Conservation (phyloP, 1,140 invertebrate genomes). For the Pseudoatta argentina region DNA sequence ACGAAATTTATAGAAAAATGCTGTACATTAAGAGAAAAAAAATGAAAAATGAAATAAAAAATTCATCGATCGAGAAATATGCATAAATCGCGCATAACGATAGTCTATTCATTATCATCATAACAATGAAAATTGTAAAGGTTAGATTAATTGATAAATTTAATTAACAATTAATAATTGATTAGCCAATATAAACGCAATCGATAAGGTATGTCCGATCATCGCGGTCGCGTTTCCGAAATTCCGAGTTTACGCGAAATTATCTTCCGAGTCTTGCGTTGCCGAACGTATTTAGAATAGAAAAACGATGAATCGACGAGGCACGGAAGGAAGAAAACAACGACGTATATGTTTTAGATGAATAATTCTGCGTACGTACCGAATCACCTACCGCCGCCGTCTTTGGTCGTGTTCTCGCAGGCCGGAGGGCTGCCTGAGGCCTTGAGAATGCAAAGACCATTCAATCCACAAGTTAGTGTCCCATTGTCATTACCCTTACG, state of each 20-base stretch:
- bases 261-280: background rate
- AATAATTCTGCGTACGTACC: constrained; percentile 90
- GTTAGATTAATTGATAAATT: constrained; percentile 18
- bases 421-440: constrained; percentile 91
- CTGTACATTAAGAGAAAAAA: background rate
- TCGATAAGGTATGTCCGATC: background rate
- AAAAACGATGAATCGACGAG: constrained; percentile 43
- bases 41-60: background rate
- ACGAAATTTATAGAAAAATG: background rate
- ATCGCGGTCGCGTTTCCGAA: background rate
- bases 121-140: background rate
- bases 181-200: constrained; percentile 24
- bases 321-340: constrained; percentile 71
- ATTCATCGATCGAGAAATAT: constrained; percentile 15
- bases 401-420: constrained; percentile 93
- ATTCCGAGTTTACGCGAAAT: constrained; percentile 11
- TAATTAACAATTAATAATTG: constrained; percentile 32
- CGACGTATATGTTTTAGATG: constrained; percentile 87
- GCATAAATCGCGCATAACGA: background rate
- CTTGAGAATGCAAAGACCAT: constrained; percentile 91
- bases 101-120: background rate
- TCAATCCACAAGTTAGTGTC: constrained; percentile 89
- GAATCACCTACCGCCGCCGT: constrained; percentile 92
- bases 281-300: constrained; percentile 21
- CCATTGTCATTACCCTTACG: constrained; percentile 70